These are phyloP conservation scores for Phyllotreta striolata DNA, from an alignment of 2,888 invertebrate genomes.

Conservation along the genomic window DNA sequence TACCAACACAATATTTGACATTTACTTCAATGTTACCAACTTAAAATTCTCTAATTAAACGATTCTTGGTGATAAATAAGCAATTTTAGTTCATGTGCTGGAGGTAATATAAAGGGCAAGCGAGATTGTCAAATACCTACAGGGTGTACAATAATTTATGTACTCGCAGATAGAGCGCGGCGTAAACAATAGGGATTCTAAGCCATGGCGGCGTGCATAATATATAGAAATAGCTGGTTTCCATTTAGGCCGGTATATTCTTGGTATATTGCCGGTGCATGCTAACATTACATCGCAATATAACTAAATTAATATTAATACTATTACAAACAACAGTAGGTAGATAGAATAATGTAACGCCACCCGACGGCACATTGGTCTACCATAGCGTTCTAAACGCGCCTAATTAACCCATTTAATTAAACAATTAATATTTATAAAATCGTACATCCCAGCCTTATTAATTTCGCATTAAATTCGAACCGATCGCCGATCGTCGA, in stretches of 20 bases:
- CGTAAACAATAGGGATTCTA: constrained; percentile 35
- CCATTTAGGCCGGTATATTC: constrained; percentile 43
- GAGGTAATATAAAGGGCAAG: no score
- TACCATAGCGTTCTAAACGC: not conserved
- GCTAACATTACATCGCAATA: constrained; percentile 43
- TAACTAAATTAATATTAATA: constrained; percentile 51
- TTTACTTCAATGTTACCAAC: no score
- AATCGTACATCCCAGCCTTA: no score
- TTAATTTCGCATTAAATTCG: no score
- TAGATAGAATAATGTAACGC: constrained; percentile 25
- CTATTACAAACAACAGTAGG: constrained; percentile 41
- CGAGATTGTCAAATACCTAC: not conserved
- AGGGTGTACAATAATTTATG: constrained; percentile 22
- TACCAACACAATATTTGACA: no score
- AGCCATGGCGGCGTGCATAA: constrained; percentile 35
- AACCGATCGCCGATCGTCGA: no score
- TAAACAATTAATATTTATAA: no score
- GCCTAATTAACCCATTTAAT: no score
- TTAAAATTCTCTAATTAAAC: no score
- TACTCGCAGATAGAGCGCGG: constrained; percentile 26
- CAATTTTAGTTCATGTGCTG: no score
- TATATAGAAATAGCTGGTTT: constrained; percentile 42
- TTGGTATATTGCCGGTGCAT: constrained; percentile 34
- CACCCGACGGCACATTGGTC: constrained; percentile 11
- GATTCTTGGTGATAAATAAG: no score